These are phyloP conservation scores for Electrophaes corylata DNA, from an alignment of 2,888 invertebrate species.

Conservation along the genomic window DNA sequence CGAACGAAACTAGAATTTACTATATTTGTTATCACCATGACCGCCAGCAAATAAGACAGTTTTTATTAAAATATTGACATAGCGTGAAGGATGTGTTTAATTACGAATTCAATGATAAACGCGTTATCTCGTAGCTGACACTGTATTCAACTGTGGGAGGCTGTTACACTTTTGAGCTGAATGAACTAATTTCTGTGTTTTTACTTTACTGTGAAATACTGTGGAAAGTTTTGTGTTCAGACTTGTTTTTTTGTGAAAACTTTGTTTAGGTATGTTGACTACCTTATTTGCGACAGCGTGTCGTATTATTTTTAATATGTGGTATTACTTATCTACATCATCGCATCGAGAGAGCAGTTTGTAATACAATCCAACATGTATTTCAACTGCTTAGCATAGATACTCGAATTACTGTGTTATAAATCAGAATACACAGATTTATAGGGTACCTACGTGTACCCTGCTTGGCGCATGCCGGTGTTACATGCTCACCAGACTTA, in stretches of 20 bases:
- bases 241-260: neutral
- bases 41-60: conserved; percentile 25
- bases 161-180: conserved; percentile 12
- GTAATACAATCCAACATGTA: too few relatives aligned
- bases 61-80: conserved; percentile 35
- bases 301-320: too few relatives aligned
- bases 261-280: neutral
- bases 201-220: neutral
- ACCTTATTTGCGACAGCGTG: neutral
- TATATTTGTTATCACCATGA: conserved; percentile 18
- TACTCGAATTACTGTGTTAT: too few relatives aligned
- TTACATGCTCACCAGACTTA: too few relatives aligned
- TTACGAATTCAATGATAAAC: conserved; percentile 49
- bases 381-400: too few relatives aligned
- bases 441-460: too few relatives aligned
- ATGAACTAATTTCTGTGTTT: conserved; percentile 9
- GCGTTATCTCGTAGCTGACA: conserved; percentile 44
- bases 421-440: too few relatives aligned
- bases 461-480: too few relatives aligned
- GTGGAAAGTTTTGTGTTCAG: conserved; percentile 6
- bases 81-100: conserved; percentile 51
- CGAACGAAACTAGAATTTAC: neutral
- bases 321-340: neutral
- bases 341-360: neutral
- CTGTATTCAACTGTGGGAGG: conserved; percentile 34